phyloP scores from a whole-genome alignment of 1,140 invertebrate species.

The Achatina immaculata region DNA sequence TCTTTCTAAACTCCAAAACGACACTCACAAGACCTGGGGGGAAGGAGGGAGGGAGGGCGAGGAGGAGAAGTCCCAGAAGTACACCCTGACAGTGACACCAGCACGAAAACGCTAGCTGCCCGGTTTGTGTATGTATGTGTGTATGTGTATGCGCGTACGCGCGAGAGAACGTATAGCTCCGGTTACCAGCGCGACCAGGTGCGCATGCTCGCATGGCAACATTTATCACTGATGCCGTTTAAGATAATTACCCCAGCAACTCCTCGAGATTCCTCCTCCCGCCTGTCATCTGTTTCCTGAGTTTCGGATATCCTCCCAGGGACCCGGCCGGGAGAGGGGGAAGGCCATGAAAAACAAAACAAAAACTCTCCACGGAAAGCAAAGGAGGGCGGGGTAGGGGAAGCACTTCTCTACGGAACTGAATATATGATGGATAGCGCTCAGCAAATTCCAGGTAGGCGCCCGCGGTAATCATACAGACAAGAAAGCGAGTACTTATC shows the following conservation, averaged over 20 bases:
- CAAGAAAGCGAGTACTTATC: background rate
- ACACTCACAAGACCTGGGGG: too few relatives aligned
- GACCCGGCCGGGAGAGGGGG: background rate
- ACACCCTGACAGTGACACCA: too few relatives aligned
- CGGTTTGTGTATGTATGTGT: too few relatives aligned
- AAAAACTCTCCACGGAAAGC: too few relatives aligned
- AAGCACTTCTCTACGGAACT: background rate
- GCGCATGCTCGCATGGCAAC: background rate
- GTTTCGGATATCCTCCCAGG: background rate
- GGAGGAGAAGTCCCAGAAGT: too few relatives aligned
- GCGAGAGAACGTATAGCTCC: too few relatives aligned
- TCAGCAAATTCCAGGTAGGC: background rate
- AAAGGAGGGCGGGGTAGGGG: too few relatives aligned
- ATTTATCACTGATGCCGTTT: background rate
- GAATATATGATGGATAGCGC: background rate
- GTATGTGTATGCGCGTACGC: too few relatives aligned
- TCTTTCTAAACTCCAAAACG: too few relatives aligned
- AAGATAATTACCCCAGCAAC: background rate
- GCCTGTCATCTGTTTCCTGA: constrained; percentile 8
- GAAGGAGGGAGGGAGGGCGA: too few relatives aligned
- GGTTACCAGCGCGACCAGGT: background rate
- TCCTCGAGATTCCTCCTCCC: too few relatives aligned
- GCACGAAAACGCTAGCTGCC: too few relatives aligned
- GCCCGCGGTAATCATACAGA: background rate
- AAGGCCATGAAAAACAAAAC: background rate